These are phyloP conservation scores for Blastobasis adustella DNA, from an alignment of 2,888 invertebrate species.

Conservation along the genomic window DNA sequence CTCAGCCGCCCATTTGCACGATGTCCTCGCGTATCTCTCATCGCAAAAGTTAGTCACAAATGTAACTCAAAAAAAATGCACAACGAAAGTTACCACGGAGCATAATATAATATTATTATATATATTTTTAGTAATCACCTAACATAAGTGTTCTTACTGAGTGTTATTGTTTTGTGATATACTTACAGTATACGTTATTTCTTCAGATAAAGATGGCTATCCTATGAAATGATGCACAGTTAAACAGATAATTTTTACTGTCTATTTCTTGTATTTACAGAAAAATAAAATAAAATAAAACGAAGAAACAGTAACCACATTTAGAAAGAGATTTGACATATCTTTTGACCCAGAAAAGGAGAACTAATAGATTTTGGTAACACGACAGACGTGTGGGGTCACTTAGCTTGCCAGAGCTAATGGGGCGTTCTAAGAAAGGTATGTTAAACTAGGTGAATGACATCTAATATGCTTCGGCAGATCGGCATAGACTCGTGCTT, in stretches of 20 bases:
- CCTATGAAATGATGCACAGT: slow-evolving; percentile 84
- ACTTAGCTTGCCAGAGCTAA: too few species aligned
- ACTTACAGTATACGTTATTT: slow-evolving; percentile 75
- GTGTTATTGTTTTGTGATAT: slow-evolving; percentile 74
- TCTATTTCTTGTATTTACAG: slow-evolving; percentile 74
- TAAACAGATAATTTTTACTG: slow-evolving; percentile 85
- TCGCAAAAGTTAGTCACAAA: slow-evolving; percentile 47
- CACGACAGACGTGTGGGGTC: neutral
- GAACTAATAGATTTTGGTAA: neutral
- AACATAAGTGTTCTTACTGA: slow-evolving; percentile 68
- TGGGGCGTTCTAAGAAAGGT: too few species aligned
- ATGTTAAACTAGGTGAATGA: too few species aligned
- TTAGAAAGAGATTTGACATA: slow-evolving; percentile 9
- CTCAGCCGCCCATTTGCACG: slow-evolving; percentile 31
- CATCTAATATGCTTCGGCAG: too few species aligned
- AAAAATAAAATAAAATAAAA: slow-evolving; percentile 46
- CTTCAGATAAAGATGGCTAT: slow-evolving; percentile 79
- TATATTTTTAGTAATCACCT: slow-evolving; percentile 56
- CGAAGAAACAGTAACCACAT: slow-evolving; percentile 38
- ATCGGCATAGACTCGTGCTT: too few species aligned
- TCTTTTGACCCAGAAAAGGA: neutral
- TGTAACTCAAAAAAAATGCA: slow-evolving; percentile 43
- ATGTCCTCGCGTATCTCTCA: slow-evolving; percentile 12
- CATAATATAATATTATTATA: slow-evolving; percentile 13
- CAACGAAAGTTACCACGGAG: slow-evolving; percentile 37